Evolutionary conservation across 1,140 invertebrate genomes (phyloP), one percentile per base, ranked within the genome.

Genomic region (Pseudachorutes palmiensis): DNA sequence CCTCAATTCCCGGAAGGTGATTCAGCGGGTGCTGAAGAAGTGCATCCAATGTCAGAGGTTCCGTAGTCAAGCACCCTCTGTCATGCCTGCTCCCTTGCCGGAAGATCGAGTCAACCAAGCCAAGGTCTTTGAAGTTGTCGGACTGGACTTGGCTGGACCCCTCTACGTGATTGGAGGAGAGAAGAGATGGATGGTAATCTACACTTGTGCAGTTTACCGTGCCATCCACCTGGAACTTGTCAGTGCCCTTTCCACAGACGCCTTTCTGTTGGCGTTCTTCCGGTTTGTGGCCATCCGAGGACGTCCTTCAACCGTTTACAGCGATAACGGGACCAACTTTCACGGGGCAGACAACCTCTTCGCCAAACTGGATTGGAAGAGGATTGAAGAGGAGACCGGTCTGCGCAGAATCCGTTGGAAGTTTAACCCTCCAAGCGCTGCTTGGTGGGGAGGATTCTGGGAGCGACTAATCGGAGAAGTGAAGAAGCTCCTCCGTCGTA

Each of bases 251-350:
- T 65, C 26, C 16, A 74, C 76, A 1, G 72, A 70, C 32, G 62
- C 61, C 0, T 76, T 77, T 51, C 51, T 32, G 64, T 72, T 14
- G 60, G 72, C 75, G 26, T 61, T 81, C 1, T 55, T 75, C 24
- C 48, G 79, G 30, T 79, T 81, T 69, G 74, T 80, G 24, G 70
- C 76, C 12, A 67, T 77, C 29, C 68, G 77, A 49, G 78, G 79
- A 32, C 60, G 73, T 31, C 75, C 75, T 19, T 19, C 24, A 0
- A 61, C 67, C 26, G 75, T 80, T 0, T 72, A 75, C 64, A 74
- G 72, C 1, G 78, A 80, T 65, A 76, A 76, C 60, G 78, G 76
- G 1, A 77, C 74, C 1, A 80, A 79, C 66, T 80, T 77, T 62
- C 68, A 77, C 19, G 76, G 77, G 29, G 74, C 76, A 9, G 72